These are phyloP conservation scores for Scolanthus callimorphus DNA, from an alignment of 92 coral and sea anemone genomes.

Conservation along the genomic window DNA sequence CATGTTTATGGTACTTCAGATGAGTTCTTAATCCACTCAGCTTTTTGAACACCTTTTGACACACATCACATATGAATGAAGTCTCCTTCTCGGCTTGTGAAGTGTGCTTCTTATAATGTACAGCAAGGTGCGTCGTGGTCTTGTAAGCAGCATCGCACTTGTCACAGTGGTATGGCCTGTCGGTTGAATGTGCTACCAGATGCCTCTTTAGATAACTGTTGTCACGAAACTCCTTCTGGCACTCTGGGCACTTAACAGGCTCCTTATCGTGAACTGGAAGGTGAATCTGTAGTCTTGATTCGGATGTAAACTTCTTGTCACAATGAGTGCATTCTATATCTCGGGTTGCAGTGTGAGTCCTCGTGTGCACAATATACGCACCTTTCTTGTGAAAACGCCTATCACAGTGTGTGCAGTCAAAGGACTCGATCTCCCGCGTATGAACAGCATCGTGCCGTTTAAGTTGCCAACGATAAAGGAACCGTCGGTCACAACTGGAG, in stretches of 20 bases:
- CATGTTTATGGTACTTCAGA: background rate
- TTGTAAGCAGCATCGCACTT: background rate
- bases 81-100: background rate
- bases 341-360: background rate
- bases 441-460: background rate
- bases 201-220: background rate
- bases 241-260: background rate
- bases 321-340: background rate
- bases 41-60: background rate
- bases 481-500: background rate
- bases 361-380: background rate
- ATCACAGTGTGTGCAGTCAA: background rate
- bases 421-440: background rate
- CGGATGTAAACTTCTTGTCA: background rate
- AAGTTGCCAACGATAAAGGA: background rate
- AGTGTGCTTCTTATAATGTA: background rate
- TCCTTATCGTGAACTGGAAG: background rate
- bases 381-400: too few species aligned
- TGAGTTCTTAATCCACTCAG: background rate
- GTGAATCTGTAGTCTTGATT: background rate
- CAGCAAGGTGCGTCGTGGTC: background rate
- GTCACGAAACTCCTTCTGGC: background rate
- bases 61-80: conserved; percentile 11
- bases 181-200: background rate
- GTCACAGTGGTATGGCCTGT: background rate